Evolutionary conservation across 1,140 invertebrate species (phyloP).

Genomic region (Zeugodacus cucurbitae): DNA sequence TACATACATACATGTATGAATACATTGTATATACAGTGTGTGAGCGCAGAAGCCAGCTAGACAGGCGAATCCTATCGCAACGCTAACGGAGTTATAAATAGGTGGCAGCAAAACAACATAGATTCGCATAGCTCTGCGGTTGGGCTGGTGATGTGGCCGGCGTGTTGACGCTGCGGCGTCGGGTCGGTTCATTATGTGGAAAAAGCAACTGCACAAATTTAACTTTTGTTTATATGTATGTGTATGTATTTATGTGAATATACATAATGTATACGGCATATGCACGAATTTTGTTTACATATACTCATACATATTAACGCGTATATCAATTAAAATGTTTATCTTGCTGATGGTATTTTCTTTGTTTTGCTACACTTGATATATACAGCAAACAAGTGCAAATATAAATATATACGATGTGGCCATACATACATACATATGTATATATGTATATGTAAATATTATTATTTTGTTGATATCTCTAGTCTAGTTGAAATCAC

Average conservation of each 20-base stretch:
- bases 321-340: not conserved
- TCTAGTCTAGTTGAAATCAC: not conserved
- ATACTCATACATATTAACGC: not conserved
- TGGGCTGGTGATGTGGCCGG: not conserved
- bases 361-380: not conserved
- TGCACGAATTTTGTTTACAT: not conserved
- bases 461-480: not conserved
- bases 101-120: not conserved
- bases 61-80: not conserved
- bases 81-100: slow-evolving; percentile 11
- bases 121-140: not conserved
- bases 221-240: not conserved
- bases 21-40: not conserved
- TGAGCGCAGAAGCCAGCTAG: not conserved
- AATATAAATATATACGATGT: not conserved
- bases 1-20: no score
- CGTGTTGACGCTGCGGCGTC: not conserved
- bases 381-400: not conserved
- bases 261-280: not conserved
- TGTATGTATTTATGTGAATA: not conserved
- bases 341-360: not conserved
- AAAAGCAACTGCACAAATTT: not conserved
- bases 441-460: not conserved
- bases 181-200: not conserved
- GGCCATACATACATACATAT: not conserved